These are phyloP conservation scores for Calliphora vicina DNA, from an alignment of 1,140 invertebrate species.

Conservation along the genomic window DNA sequence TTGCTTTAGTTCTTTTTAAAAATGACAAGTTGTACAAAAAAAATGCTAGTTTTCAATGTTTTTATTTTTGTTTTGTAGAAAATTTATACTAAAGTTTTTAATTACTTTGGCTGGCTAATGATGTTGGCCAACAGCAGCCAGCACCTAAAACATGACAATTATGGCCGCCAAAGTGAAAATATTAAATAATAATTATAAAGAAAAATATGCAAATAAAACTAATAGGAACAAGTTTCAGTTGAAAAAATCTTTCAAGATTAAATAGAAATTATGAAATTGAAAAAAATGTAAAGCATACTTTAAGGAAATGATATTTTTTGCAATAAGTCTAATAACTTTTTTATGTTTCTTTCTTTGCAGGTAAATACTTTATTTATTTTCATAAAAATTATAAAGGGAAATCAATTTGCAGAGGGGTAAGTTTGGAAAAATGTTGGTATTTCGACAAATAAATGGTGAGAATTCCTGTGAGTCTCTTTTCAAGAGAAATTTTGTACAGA, in stretches of 20 bases:
- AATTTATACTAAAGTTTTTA: neutral
- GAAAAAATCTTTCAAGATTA: neutral
- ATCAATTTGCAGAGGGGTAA: neutral
- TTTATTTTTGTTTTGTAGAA: neutral
- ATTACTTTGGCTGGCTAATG: constrained; percentile 26
- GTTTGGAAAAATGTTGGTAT: neutral
- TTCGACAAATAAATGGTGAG: no score
- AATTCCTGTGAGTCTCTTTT: no score
- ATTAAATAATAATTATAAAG: neutral
- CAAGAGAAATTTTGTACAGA: no score
- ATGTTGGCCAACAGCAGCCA: constrained; percentile 1
- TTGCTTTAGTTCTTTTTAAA: neutral
- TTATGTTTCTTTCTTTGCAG: neutral
- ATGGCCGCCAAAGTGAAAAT: neutral
- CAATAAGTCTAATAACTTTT: neutral
- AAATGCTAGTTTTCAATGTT: neutral
- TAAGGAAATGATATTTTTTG: no score
- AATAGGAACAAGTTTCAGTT: neutral
- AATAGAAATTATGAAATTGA: no score
- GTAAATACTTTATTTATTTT: neutral
- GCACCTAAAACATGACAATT: constrained; percentile 13
- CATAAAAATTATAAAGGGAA: neutral
- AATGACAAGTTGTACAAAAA: neutral
- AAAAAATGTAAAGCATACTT: no score
- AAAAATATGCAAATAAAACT: neutral